A percentile compares a stretch with the other conserved stretches of the same genome.
phyloP scores from a whole-genome alignment of 2,888 invertebrate genomes.

The Ornithoptera alexandrae region DNA sequence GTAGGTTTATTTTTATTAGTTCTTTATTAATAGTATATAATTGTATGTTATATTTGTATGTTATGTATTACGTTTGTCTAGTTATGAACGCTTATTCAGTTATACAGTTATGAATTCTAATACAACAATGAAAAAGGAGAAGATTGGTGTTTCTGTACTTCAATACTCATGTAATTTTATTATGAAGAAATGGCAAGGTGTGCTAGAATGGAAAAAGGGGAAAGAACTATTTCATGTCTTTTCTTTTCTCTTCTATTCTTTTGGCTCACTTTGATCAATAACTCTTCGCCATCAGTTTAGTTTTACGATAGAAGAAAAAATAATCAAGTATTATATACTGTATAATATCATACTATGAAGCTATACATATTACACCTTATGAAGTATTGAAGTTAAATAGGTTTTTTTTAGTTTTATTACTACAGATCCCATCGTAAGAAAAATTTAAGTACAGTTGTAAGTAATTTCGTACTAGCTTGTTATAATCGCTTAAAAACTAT shows the following conservation, averaged over 20 bases:
- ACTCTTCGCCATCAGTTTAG: not conserved
- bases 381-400: too few relatives aligned
- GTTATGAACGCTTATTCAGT: too few relatives aligned
- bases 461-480: conserved; percentile 1
- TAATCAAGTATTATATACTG: too few relatives aligned
- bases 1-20: too few relatives aligned
- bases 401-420: conserved; percentile 2
- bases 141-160: too few relatives aligned
- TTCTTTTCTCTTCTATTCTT: conserved; percentile 5
- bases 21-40: too few relatives aligned
- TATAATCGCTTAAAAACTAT: not conserved
- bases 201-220: not conserved
- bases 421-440: not conserved
- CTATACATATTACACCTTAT: not conserved
- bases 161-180: not conserved
- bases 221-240: not conserved
- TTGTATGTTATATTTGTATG: too few relatives aligned
- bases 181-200: not conserved
- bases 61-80: too few relatives aligned
- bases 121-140: too few relatives aligned
- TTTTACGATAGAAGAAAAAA: too few relatives aligned
- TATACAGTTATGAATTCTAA: too few relatives aligned
- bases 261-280: not conserved
- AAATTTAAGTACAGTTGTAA: conserved; percentile 7
- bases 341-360: too few relatives aligned